Evolutionary conservation across 2,113 vertebrate genomes (phyloP).

Genomic region (Entelurus aequoreus): DNA sequence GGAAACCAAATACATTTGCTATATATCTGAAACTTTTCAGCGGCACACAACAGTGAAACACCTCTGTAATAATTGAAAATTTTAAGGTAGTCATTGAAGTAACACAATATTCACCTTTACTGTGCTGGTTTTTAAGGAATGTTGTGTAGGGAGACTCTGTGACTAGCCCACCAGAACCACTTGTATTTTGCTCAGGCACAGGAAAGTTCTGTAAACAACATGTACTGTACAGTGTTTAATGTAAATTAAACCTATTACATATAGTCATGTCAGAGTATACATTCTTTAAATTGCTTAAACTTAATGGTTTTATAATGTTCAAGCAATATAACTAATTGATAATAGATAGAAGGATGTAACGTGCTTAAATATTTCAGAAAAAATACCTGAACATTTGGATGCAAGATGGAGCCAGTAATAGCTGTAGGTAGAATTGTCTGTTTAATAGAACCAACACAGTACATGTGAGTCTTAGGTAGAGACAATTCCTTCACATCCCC

Average conservation of each 20-base stretch:
- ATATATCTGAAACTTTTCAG: background rate
- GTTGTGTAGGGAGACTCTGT: constrained; percentile 25
- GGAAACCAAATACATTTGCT: too few relatives aligned
- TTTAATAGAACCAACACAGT: constrained; percentile 39
- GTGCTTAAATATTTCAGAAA: background rate
- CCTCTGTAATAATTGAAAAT: constrained; percentile 14
- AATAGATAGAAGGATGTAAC: too few relatives aligned
- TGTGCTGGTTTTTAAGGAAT: constrained; percentile 36
- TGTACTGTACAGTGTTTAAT: background rate
- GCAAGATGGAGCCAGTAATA: background rate
- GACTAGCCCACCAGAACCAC: constrained; percentile 44
- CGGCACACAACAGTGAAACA: constrained; percentile 17
- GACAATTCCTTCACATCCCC: constrained; percentile 43
- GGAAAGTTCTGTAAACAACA: constrained; percentile 33
- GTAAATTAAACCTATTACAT: background rate
- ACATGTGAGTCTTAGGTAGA: constrained; percentile 60
- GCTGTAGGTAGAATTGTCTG: background rate
- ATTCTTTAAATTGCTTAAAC: too few relatives aligned
- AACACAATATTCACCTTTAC: constrained; percentile 51
- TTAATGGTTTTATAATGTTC: background rate
- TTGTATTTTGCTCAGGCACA: constrained; percentile 49
- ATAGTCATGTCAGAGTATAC: background rate
- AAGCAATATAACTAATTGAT: too few relatives aligned
- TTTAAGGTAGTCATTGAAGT: constrained; percentile 17
- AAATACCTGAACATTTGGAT: constrained; percentile 25